Evolutionary conservation across 2,113 vertebrate genomes (phyloP).

Genomic region (Bos indicus): DNA sequence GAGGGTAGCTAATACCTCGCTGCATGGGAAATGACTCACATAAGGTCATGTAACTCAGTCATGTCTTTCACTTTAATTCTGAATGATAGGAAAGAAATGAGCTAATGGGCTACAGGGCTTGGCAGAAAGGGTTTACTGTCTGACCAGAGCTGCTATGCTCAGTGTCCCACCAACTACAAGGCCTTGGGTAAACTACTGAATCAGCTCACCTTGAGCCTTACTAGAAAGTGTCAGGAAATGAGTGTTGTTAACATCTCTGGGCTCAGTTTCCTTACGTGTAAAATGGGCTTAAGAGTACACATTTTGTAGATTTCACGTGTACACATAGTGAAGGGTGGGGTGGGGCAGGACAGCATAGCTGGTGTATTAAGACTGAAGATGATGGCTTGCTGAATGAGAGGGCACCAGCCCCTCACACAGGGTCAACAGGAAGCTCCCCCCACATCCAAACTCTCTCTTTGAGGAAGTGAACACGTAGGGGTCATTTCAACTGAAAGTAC

Average conservation of each 20-base stretch:
- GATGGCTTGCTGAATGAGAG: no score
- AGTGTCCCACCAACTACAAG: no score
- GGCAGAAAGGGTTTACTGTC: neutral
- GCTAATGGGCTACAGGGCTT: neutral
- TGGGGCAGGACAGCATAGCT: neutral
- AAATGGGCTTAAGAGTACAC: neutral
- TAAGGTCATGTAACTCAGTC: neutral
- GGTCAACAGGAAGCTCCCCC: neutral
- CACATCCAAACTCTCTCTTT: neutral
- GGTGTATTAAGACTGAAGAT: neutral
- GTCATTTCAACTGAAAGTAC: neutral
- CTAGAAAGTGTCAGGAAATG: neutral
- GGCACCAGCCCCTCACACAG: rapidly evolving
- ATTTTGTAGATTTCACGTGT: neutral
- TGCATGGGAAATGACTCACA: neutral
- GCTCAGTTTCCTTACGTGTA: neutral
- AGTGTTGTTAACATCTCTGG: neutral
- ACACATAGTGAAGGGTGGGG: neutral
- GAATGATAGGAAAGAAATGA: neutral
- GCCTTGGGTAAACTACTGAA: neutral
- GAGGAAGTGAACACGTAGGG: neutral
- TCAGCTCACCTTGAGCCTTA: neutral
- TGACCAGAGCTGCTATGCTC: neutral
- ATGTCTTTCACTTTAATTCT: neutral
- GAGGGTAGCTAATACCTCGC: neutral